Evolutionary conservation across 2,888 invertebrate species (phyloP), one percentile per base, ranked within the genome.

Genomic region (Dermolepida albohirtum): DNA sequence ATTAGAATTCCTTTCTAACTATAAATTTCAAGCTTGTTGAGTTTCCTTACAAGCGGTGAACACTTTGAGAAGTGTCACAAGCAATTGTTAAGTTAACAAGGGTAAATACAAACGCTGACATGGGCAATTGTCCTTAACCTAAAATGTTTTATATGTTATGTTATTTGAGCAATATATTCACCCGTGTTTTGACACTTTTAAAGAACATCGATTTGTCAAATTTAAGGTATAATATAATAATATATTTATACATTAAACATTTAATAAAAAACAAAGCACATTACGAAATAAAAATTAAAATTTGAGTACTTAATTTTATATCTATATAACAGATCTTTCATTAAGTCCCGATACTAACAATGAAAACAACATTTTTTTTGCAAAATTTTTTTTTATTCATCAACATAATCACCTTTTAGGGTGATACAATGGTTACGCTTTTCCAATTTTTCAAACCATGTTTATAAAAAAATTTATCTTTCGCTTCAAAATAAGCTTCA

Each of bases 51-150:
- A 47, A 34, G 59, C 47, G 47, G 34, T 11, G 47, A 39, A 62
- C 59, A 12, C 29, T 47, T n/a, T 49, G 47, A 27, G 47, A 62
- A 62, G 59, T 62, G 59, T 62, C 59, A 62, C 47, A 34, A 47
- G 59, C 59, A 62, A 62, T 62, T 62, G 59, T 47, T 47, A 47
- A 39, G 17, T 47, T 47, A 62, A 62, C 59, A 62, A 62, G 59
- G 59, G 59, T 62, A 47, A 62, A 47, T 47, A 62, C 34, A 49
- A 12, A 62, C 47, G 59, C 47, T 62, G 59, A 62, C 59, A 34
- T n/a, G 29, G 34, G 47, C 47, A 47, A 62, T 62, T 62, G 47
- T 62, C 47, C 16, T 47, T 43, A 7, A 47, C 34, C 59, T 47
- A 47, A 44, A 49, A 34, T 47, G 47, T 62, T 62, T 47, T 47